Base-by-base conservation (phyloP, 2,888 invertebrate genomes). In the Oligia fasciuncula region DNA sequence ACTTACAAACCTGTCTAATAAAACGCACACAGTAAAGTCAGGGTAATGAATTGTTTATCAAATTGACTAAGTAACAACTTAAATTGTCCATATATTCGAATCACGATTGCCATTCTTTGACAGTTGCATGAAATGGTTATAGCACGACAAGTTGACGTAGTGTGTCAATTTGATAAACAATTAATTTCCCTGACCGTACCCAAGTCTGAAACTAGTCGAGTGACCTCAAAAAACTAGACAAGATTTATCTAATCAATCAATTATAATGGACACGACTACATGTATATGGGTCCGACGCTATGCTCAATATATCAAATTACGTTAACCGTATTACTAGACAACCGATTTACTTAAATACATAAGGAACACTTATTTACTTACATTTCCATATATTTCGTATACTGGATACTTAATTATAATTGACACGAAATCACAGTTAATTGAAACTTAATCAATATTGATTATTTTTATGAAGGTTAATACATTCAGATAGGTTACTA, bases 401-500 rank as follows among this genome's bases (percentile, higher is more conserved):
- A 60, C 17, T 29, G 23, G 17, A 54, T n/a, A 46, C 49, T 46
- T 60, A 62, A 80, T 76, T 67, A 73, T 17, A 71, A 76, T 72
- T 60, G 65, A 74, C 60, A 74, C 65, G 8, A 68, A 84, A 80
- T 74, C n/a, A 77, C 49, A 1, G 14, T 65, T 69, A 67, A 77
- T 68, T 73, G n/a, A 46, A 76, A 1, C 6, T 54, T 67, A 72
- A 81, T 85, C 68, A 78, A 69, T 67, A 79, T 76, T 63, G 29
- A 76, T 57, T 65, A 76, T 57, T 77, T 54, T 75, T n/a, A 13
- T 40, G 23, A 76, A 75, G 74, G 76, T 78, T 67, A 71, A 73
- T 29, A 40, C n/a, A 78, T 73, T 85, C 62, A 60, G 40, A 70
- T 57, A 73, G 79, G 78, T 84, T 71, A 81, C 40, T 71, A 29